Percentiles rank a stretch among this genome's conserved stretches.
Conservation (phyloP, 2,888 invertebrate genomes). For the Callyntrura sp. region DNA sequence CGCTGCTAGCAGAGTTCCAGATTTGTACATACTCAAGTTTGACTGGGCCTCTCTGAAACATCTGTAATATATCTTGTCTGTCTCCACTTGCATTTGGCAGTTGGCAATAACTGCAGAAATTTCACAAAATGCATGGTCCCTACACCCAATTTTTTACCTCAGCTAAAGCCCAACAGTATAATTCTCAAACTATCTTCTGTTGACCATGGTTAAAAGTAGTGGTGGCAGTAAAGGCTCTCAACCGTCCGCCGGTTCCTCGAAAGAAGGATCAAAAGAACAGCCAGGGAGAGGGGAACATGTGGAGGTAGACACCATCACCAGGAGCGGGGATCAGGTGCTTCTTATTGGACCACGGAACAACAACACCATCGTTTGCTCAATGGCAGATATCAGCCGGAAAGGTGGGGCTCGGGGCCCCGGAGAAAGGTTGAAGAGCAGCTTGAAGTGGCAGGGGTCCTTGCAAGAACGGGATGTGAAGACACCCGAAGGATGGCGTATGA, state of each 20-base stretch:
- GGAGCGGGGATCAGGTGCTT: conserved; percentile 63
- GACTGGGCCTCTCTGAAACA: neutral
- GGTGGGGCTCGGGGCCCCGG: neutral
- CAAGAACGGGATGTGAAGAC: conserved; percentile 57
- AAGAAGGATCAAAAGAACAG: conserved; percentile 4
- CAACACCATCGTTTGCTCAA: conserved; percentile 58
- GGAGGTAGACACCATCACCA: conserved; percentile 24
- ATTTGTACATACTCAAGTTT: neutral
- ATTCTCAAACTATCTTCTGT: neutral
- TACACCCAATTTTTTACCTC: neutral
- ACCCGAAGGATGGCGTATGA: conserved; percentile 82
- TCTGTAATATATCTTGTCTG: too few relatives aligned
- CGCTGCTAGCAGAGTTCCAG: neutral
- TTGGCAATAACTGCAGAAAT: neutral
- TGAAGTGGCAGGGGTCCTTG: conserved; percentile 69
- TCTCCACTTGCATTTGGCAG: neutral
- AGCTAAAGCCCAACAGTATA: neutral
- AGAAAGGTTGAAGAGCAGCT: conserved; percentile 60
- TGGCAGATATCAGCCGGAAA: conserved; percentile 5
- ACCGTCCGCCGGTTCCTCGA: conserved; percentile 32
- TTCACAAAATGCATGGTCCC: conserved; percentile 13
- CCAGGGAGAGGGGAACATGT: conserved; percentile 15
- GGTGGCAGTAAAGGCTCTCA: conserved; percentile 43
- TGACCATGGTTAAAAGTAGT: conserved; percentile 66
- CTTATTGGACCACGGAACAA: conserved; percentile 67